Evolutionary conservation across 2,797 vertebrate genomes (phyloP), one percentile per base, ranked within the genome.

Genomic region (Sebastes goodei): DNA sequence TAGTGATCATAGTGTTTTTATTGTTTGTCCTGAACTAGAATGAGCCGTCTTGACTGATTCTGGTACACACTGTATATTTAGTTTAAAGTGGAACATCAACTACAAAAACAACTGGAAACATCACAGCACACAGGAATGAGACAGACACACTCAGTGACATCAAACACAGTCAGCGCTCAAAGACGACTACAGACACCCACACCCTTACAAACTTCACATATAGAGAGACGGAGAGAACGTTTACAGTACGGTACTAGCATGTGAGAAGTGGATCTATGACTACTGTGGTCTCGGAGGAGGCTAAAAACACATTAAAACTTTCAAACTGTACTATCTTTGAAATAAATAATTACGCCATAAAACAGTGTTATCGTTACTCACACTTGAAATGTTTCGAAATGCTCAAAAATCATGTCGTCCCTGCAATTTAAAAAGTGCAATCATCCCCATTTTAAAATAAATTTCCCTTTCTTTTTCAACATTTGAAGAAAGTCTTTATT

Each of bases 111-210:
- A 33, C 38, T 66, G 42, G 9, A 72, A 70, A 86, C 57, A 79
- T 76, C 63, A 86, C 83, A 69, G 74, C 81, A 81, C 86, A 74
- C 82, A 76, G 68, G 20, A 35, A 56, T 10, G 57, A 80, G 65
- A 65, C 35, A 38, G 57, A 80, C 65, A 59, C 35, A 38, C 38
- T 53, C 46, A 25, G 7, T 23, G 62, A 80, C 67, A 74, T 76
- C 29, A 63, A 30, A 78, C 21, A 60, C 72, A 49, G 1, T 20
- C 67, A 8, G n/a, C 1, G 74, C 46, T 72, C 59, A 61, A 55
- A 69, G 7, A 74, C 32, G 1, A n/a, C 59, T 29, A 63, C 33
- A 69, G 6, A 76, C 83, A 33, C 42, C 71, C 72, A 46, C 2
- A n/a, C 10, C 11, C 49, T 63, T 9, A 71, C 33, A 61, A 61